phyloP scores from a whole-genome alignment of 2,888 invertebrate species.

The Therioaphis trifolii region DNA sequence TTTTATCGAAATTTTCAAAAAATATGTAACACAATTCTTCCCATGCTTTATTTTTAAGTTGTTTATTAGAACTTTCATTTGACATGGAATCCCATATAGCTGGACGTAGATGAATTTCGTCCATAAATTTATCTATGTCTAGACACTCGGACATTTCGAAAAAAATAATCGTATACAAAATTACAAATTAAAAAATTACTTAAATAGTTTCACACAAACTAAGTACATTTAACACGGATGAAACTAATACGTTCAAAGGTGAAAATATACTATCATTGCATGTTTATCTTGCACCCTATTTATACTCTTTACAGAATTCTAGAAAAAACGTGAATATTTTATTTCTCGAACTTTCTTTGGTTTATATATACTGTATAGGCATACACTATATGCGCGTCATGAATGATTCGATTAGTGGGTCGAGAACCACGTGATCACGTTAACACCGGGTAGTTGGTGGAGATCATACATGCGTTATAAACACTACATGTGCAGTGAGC shows the following conservation, averaged over 20 bases:
- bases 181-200: conserved; percentile 8
- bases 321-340: conserved; percentile 30
- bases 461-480: background rate
- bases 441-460: conserved; percentile 30
- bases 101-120: conserved; percentile 19
- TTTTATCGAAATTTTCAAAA: conserved; percentile 1
- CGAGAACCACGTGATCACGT: conserved; percentile 20
- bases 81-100: conserved; percentile 6
- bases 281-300: conserved; percentile 16
- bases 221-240: conserved; percentile 3
- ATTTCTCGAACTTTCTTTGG: conserved; percentile 23
- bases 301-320: conserved; percentile 13
- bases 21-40: conserved; percentile 33
- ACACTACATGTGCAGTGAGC: no score
- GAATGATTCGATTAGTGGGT: conserved; percentile 1
- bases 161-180: conserved; percentile 14
- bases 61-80: conserved; percentile 29
- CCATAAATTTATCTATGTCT: conserved; percentile 33
- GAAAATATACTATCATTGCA: background rate
- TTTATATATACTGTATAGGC: conserved; percentile 18
- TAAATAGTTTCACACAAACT: conserved; percentile 12
- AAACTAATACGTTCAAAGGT: conserved; percentile 12
- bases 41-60: conserved; percentile 36
- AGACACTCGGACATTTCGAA: conserved; percentile 12
- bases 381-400: background rate